Base-by-base conservation (phyloP, 2,888 invertebrate genomes). In the Lycocerus yunnanus region DNA sequence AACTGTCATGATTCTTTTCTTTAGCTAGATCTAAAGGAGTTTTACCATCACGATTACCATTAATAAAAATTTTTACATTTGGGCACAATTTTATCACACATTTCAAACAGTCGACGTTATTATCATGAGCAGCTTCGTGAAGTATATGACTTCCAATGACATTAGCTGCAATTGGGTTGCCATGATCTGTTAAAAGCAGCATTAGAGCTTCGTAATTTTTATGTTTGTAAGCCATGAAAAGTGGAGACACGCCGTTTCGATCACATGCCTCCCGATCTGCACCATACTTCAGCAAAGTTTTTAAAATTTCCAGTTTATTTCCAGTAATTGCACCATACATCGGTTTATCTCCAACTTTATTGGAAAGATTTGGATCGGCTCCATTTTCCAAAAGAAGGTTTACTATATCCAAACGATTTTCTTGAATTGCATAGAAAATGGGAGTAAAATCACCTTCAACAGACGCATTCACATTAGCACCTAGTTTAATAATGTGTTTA, bases 81-180 rank as follows among this genome's bases (percentile, higher is more conserved):
- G 66, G 58, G n/a, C 72, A 72, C 11, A 61, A 20, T 15, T 72
- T 14, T 1, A 69, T 3, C 11, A 75, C 63, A 15, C 72, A 69
- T 11, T 69, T 21, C n/a, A 76, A 18, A 58, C 76, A 73, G 6
- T 73, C 60, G 8, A 72, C 61, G 15, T 24, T 21, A 9, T 70
- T 70, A 67, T 76, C 76, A 10, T 16, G 27, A 9, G 70, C 76
- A 15, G 73, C 67, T 58, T 16, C 14, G 14, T 76, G 76, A 11
- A 76, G 24, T 20, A 76, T 76, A 27, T 76, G 72, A 18, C 20
- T 65, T 5, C 76, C 76, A 10, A 63, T 13, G 8, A 69, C 69
- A 21, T 76, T 68, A 5, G 76, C 73, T 1, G 72, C 73, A 9
- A 59, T 59, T 16, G 73, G 27, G 20, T 68, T 66, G 1, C 68